Percentiles rank a stretch among this genome's conserved stretches.
These are phyloP conservation scores for Brachionus manjavacas DNA, from an alignment of 1,140 invertebrate genomes.

Conservation along the genomic window DNA sequence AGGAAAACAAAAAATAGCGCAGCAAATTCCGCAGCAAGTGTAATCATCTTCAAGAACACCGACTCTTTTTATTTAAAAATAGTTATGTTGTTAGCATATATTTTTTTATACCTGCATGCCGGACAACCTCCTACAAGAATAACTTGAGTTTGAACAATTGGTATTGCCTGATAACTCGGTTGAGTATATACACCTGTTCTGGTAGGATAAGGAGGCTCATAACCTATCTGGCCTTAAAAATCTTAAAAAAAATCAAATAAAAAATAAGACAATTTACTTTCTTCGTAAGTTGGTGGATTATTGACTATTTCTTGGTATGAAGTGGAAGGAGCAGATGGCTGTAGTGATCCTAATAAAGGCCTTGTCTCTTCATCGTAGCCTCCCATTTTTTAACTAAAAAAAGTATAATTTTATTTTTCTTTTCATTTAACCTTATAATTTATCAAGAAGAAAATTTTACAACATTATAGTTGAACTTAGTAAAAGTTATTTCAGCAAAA, in stretches of 20 bases:
- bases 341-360: neutral
- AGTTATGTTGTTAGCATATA: neutral
- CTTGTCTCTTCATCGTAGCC: neutral
- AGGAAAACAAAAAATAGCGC: slow-evolving; percentile 79
- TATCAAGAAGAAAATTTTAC: neutral
- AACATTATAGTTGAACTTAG: too few relatives aligned
- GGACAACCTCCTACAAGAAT: slow-evolving; percentile 74
- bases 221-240: neutral
- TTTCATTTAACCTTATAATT: neutral
- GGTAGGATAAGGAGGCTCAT: neutral
- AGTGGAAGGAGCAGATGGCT: neutral
- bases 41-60: slow-evolving; percentile 74
- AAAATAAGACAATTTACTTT: neutral
- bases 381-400: neutral
- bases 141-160: slow-evolving; percentile 58
- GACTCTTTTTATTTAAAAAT: slow-evolving; percentile 57
- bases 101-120: slow-evolving; percentile 66
- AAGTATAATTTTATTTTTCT: neutral
- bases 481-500: too few relatives aligned
- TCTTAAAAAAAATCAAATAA: neutral
- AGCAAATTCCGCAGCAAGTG: slow-evolving; percentile 72
- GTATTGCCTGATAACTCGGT: slow-evolving; percentile 50
- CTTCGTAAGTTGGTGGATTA: neutral
- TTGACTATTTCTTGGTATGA: neutral
- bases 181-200: neutral